Evolutionary conservation across 2,888 invertebrate species (phyloP), one percentile per base, ranked within the genome.

Genomic region (Himalopsyche anomala): DNA sequence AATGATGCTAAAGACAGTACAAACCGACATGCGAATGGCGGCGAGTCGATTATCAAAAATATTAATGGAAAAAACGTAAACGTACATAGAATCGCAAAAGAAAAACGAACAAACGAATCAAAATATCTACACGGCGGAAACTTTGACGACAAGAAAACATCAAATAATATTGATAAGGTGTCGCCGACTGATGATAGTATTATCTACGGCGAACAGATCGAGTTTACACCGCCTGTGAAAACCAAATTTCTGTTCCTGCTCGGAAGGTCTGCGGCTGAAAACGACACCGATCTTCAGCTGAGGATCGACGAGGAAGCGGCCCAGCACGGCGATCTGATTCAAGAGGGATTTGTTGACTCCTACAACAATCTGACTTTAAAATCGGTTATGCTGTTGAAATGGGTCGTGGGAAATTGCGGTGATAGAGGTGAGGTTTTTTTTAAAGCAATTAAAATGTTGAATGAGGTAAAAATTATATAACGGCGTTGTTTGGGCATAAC

Each of bases 281-380:
- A 93, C 89, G 91, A 91, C 90, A 93, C 95, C 89, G 93, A 94
- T 89, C 92, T 94, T 0, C 93, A 96, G 92, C 93, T 92, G 87
- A 93, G 93, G 85, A 94, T 97, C 42, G 93, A 94, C 80, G 94
- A 94, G 74, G 97, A 97, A 90, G 94, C 94, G 38, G 92, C 94
- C 3, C 92, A 92, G 84, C 95, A 95, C 90, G 95, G 95, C 36
- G 97, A 98, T 91, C 94, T 98, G 15, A 95, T 98, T 83, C 97
- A 97, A 91, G 97, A 97, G 90, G 95, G 94, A 79, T 98, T 98
- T 90, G 91, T 95, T 62, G 98, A 98, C 91, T 95, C 96, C 0
- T 97, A 98, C 90, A 96, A 97, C 91, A 98, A 98, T 93, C 93
- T 97, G 89, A 98, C 97, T 0, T 90, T 98, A 42, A 98, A 98